Evolutionary conservation across 2,797 vertebrate genomes (phyloP).

Genomic region (Crocidura indochinensis): DNA sequence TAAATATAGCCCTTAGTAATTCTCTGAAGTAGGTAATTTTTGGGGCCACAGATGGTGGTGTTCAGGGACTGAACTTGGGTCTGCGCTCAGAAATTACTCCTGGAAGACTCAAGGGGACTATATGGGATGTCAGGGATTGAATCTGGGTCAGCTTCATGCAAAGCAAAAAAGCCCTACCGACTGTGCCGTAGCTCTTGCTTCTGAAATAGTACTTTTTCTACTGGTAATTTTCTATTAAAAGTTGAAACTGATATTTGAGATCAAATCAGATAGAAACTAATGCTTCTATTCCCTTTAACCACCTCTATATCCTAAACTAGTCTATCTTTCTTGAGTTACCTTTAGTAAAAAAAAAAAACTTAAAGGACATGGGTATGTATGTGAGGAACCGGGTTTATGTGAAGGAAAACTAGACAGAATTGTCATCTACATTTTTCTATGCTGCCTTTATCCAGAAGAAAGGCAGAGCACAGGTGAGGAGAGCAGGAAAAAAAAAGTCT

Average conservation of each 20-base stretch:
- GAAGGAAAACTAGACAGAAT: slow-evolving; percentile 21
- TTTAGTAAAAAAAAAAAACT: neutral
- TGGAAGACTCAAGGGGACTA: no score
- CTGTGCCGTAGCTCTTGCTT: no score
- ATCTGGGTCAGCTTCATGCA: no score
- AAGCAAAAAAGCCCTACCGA: no score
- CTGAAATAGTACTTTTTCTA: neutral
- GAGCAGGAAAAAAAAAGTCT: neutral
- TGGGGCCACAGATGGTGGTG: neutral
- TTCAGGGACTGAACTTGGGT: no score
- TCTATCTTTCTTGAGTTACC: neutral
- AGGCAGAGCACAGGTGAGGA: neutral
- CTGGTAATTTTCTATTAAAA: slow-evolving; percentile 25
- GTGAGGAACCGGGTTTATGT: neutral
- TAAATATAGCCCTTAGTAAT: neutral
- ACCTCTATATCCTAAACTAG: neutral
- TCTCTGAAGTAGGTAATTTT: neutral
- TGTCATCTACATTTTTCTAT: neutral
- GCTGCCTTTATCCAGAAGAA: neutral
- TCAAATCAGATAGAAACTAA: neutral
- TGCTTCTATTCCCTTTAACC: neutral
- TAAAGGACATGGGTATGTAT: neutral
- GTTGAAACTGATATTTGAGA: neutral
- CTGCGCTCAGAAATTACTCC: no score
- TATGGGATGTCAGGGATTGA: no score